phyloP scores from a whole-genome alignment of 2,113 vertebrate species.

The Seriola aureovittata region DNA sequence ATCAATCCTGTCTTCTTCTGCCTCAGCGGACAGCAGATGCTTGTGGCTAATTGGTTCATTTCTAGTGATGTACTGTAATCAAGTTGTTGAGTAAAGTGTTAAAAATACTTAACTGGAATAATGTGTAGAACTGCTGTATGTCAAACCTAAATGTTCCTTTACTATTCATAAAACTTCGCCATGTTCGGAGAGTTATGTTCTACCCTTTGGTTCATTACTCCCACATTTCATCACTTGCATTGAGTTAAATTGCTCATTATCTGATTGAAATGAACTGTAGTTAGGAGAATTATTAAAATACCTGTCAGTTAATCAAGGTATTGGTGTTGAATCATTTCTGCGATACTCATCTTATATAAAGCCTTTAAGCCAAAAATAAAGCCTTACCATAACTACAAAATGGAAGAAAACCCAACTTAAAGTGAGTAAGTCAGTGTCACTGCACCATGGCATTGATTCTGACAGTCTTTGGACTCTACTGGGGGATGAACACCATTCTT shows the following conservation, averaged over 20 bases:
- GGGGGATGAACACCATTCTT: too few species aligned
- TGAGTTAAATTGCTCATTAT: neutral
- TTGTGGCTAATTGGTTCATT: neutral
- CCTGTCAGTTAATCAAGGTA: neutral
- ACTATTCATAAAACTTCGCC: neutral
- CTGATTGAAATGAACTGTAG: neutral
- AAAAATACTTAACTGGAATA: neutral
- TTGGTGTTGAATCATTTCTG: neutral
- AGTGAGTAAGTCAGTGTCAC: too few species aligned
- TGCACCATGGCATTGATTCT: too few species aligned
- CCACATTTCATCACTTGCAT: neutral
- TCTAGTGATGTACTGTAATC: neutral
- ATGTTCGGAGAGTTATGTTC: neutral
- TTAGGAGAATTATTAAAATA: constrained; percentile 6
- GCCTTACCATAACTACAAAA: neutral
- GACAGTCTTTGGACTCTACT: too few species aligned
- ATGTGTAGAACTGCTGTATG: neutral
- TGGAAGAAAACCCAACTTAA: too few species aligned
- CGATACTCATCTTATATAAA: neutral
- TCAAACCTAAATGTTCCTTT: neutral
- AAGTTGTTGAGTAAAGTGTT: neutral
- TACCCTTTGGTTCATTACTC: neutral
- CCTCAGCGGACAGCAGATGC: too few species aligned
- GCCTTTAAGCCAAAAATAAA: neutral
- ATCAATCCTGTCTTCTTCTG: too few species aligned